Conservation (phyloP, 2,888 invertebrate species). For the Holacanthella duospinosa region DNA sequence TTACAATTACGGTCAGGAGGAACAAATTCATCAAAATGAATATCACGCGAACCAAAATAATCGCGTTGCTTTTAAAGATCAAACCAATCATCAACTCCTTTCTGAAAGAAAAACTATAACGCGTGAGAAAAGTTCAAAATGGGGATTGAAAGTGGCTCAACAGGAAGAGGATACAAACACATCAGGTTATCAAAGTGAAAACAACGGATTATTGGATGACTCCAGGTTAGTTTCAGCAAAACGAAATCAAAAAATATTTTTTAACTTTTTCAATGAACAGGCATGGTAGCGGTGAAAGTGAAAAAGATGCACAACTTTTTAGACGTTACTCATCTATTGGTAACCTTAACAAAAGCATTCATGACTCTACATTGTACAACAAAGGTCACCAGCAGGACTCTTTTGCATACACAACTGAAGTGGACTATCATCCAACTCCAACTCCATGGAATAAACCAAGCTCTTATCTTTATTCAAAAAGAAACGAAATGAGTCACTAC, state of each 20-base stretch:
- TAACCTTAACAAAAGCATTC: too few species aligned
- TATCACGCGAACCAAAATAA: background rate
- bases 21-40: background rate
- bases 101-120: background rate
- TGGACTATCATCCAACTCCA: background rate
- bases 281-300: too few species aligned
- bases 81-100: too few species aligned
- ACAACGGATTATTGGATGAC: background rate
- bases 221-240: background rate
- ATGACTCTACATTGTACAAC: too few species aligned
- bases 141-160: background rate
- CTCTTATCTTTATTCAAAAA: background rate
- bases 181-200: background rate
- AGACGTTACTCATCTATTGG: too few species aligned
- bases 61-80: background rate
- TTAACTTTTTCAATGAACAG: too few species aligned
- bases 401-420: background rate
- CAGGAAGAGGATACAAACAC: background rate
- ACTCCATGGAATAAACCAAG: background rate
- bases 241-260: too few species aligned
- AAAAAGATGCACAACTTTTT: too few species aligned
- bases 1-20: background rate
- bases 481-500: constrained; percentile 1
- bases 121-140: background rate
- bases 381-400: background rate